Percentiles rank a stretch among this genome's conserved stretches.
Evolutionary conservation across 2,888 invertebrate species (phyloP).

Genomic region (Autographa pulchrina): DNA sequence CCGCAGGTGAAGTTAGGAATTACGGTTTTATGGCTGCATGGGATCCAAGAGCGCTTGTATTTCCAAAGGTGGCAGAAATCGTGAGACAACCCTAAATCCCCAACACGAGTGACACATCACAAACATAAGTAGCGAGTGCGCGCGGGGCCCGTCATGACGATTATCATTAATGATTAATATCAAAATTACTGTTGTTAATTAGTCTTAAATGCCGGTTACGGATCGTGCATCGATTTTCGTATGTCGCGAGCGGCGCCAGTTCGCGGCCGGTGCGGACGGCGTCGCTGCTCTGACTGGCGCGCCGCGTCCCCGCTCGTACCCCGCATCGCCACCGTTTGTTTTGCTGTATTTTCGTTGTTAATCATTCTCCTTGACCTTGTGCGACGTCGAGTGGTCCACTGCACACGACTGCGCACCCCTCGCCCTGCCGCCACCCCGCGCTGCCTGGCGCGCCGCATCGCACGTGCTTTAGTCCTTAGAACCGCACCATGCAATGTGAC

Average conservation of each 20-base stretch:
- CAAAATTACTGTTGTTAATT: constrained; percentile 78
- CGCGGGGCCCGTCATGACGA: constrained; percentile 74
- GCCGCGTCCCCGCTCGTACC: constrained; percentile 78
- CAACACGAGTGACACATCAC: constrained; percentile 73
- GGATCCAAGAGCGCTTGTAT: constrained; percentile 65
- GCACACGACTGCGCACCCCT: constrained; percentile 88
- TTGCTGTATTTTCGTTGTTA: constrained; percentile 90
- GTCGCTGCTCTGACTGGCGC: constrained; percentile 86
- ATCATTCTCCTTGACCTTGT: constrained; percentile 90
- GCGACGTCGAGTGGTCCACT: constrained; percentile 89
- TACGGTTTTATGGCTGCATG: constrained; percentile 54
- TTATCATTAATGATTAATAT: constrained; percentile 73
- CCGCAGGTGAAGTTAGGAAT: constrained; percentile 53
- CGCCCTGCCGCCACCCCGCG: constrained; percentile 80
- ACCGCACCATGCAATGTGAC: constrained; percentile 65
- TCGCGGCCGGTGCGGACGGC: constrained; percentile 85
- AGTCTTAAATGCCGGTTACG: constrained; percentile 81
- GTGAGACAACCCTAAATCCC: constrained; percentile 68
- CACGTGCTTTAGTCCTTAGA: constrained; percentile 78
- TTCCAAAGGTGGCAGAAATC: constrained; percentile 64
- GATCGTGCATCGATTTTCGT: constrained; percentile 88
- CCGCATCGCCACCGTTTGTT: constrained; percentile 86
- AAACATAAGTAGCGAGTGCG: constrained; percentile 72
- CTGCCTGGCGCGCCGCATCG: constrained; percentile 82
- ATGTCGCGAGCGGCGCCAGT: constrained; percentile 82